These are phyloP conservation scores for Pomacea maculata DNA, from an alignment of 1,140 invertebrate genomes.

Conservation along the genomic window DNA sequence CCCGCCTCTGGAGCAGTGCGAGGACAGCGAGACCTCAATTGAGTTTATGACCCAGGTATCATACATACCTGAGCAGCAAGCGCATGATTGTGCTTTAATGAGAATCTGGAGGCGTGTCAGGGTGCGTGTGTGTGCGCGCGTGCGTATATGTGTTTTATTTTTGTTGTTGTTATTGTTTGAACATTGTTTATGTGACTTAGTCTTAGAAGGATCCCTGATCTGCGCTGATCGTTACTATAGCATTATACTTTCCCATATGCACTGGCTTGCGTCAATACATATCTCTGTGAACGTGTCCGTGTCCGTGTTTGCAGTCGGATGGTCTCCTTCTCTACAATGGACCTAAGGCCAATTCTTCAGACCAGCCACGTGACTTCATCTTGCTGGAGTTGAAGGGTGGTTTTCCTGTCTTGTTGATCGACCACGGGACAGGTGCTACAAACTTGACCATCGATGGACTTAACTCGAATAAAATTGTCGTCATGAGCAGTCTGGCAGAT, in stretches of 20 bases:
- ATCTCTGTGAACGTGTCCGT: too few species aligned
- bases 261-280: too few species aligned
- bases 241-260: too few species aligned
- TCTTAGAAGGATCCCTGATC: too few species aligned
- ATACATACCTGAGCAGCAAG: too few species aligned
- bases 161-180: too few species aligned
- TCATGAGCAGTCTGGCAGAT: conserved; percentile 85
- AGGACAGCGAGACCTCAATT: conserved; percentile 91
- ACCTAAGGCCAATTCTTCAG: conserved; percentile 66
- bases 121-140: too few species aligned
- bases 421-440: conserved; percentile 94
- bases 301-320: conserved; percentile 69
- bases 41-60: conserved; percentile 84
- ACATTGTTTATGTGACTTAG: too few species aligned
- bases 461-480: conserved; percentile 55
- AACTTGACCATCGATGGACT: conserved; percentile 81
- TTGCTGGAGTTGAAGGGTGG: conserved; percentile 90
- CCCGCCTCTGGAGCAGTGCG: conserved; percentile 94
- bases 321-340: conserved; percentile 95
- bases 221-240: too few species aligned
- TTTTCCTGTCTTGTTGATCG: conserved; percentile 87
- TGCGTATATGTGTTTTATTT: too few species aligned
- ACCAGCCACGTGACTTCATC: conserved; percentile 80
- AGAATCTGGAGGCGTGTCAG: too few species aligned
- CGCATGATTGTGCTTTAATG: too few species aligned